Base-by-base conservation (phyloP, 2,797 vertebrate species). In the Gastrophryne carolinensis region DNA sequence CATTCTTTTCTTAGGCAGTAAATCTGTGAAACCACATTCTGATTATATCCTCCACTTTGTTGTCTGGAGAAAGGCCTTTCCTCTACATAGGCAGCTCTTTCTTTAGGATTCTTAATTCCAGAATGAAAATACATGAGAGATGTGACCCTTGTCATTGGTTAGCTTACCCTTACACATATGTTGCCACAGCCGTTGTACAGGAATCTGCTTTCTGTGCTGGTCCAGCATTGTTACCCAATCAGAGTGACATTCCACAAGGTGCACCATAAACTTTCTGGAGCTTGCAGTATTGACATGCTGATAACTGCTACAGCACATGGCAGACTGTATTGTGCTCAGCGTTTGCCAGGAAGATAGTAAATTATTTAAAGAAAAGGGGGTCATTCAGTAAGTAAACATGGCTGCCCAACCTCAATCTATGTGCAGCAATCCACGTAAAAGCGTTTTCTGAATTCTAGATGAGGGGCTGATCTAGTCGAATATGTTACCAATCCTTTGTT, bases 11-110 rank as follows among this genome's bases (percentile, higher is more conserved):
- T 67, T 68, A 70, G 66, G 47, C 49, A 47, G 57, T 63, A 70
- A 77, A 61, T 77, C 68, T 64, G 35, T 70, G 37, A 70, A 77
- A 77, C 74, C 74, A 77, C 74, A 77, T 77, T 58, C 74, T 70
- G 66, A 29, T 77, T 58, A 71, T 70, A 50, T 70, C 74, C 56
- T 70, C 39, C 49, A 54, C 35, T n/a, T 35, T 15, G 54, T 27
- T 10, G 57, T 69, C 37, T 53, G 61, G 24, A 49, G 73, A 70
- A 63, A 62, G 47, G 34, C 62, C 63, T 24, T n/a, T 37, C 64
- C 21, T 63, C 39, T 56, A 77, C 62, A 77, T 17, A 71, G 57
- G 19, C 21, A 44, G 32, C 24, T 77, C 66, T 77, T 27, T 77
- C 41, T 69, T 29, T 52, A 56, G 49, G 49, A 35, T 64, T 73